Evolutionary conservation across 1,140 invertebrate genomes (phyloP).

Genomic region (Drosophila ananassae): DNA sequence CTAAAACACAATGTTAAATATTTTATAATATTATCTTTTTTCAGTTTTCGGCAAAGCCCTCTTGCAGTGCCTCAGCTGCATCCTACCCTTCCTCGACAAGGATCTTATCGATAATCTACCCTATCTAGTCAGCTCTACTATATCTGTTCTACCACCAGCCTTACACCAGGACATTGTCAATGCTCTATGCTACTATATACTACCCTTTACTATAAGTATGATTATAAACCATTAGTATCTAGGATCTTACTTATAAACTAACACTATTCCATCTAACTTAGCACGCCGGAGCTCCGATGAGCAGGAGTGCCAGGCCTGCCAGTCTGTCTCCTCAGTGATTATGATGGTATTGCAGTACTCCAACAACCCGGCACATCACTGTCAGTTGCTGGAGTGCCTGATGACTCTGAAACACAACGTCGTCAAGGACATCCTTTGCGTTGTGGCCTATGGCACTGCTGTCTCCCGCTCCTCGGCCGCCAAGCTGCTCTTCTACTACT

Average conservation of each 20-base stretch:
- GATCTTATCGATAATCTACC: constrained; percentile 98
- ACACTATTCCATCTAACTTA: constrained; percentile 56
- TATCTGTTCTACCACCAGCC: constrained; percentile 94
- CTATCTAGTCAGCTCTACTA: constrained; percentile 96
- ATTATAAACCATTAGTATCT: neutral
- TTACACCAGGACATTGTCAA: constrained; percentile 98
- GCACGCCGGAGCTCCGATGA: constrained; percentile 87
- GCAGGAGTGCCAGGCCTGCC: constrained; percentile 93
- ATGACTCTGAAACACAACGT: constrained; percentile 96
- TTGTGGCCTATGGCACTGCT: constrained; percentile 98
- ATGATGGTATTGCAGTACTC: constrained; percentile 99
- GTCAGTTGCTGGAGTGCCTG: constrained; percentile 96
- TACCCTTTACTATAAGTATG: constrained; percentile 98
- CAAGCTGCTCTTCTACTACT: constrained; percentile 99
- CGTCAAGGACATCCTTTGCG: constrained; percentile 96
- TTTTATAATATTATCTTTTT: constrained; percentile 48
- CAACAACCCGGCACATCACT: constrained; percentile 95
- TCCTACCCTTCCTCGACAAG: constrained; percentile 98
- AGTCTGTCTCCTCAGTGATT: constrained; percentile 96
- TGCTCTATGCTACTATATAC: constrained; percentile 96
- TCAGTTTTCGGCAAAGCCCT: constrained; percentile 95
- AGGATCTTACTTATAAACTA: neutral
- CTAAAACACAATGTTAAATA: accelerated
- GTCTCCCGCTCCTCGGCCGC: constrained; percentile 95
- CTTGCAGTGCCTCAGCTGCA: constrained; percentile 94